Percentiles rank a stretch among this genome's conserved stretches.
Conservation (phyloP, 2,797 vertebrate species). For the Heliangelus exortis region DNA sequence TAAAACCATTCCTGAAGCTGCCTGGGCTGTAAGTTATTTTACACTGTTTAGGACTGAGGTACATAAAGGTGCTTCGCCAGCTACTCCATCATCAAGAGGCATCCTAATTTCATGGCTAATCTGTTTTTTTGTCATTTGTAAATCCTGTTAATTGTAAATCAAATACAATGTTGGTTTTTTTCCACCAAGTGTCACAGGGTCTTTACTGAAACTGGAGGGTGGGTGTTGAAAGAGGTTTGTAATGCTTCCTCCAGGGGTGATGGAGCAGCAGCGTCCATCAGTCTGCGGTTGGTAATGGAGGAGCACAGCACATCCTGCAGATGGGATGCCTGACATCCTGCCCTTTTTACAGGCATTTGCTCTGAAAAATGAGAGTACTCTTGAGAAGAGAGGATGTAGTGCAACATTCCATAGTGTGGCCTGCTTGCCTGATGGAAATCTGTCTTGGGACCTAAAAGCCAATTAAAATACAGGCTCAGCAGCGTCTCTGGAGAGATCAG, state of each 20-base stretch:
- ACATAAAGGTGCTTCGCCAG: conserved; percentile 56
- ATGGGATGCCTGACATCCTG: conserved; percentile 21
- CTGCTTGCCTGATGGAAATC: neutral
- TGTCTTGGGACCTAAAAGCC: neutral
- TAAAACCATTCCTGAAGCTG: conserved; percentile 40
- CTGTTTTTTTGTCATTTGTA: conserved; percentile 77
- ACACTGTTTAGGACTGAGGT: conserved; percentile 52
- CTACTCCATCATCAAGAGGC: conserved; percentile 57
- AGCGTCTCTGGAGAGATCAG: neutral
- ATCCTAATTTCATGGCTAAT: conserved; percentile 66
- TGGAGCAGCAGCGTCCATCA: neutral
- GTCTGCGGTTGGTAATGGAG: conserved; percentile 5
- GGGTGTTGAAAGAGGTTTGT: neutral
- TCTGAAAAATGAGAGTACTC: conserved; percentile 53
- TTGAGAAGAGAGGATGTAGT: neutral
- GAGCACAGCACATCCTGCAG: neutral
- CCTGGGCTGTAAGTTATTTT: conserved; percentile 63
- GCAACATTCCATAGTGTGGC: neutral
- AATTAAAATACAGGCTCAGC: neutral
- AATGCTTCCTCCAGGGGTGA: neutral
- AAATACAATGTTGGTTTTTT: conserved; percentile 78
- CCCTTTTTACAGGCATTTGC: neutral
- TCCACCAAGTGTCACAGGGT: conserved; percentile 53
- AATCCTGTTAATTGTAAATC: conserved; percentile 81
- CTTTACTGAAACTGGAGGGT: conserved; percentile 11